Evolutionary conservation across 2,113 vertebrate species (phyloP).

Genomic region (Sapayoa aenigma): DNA sequence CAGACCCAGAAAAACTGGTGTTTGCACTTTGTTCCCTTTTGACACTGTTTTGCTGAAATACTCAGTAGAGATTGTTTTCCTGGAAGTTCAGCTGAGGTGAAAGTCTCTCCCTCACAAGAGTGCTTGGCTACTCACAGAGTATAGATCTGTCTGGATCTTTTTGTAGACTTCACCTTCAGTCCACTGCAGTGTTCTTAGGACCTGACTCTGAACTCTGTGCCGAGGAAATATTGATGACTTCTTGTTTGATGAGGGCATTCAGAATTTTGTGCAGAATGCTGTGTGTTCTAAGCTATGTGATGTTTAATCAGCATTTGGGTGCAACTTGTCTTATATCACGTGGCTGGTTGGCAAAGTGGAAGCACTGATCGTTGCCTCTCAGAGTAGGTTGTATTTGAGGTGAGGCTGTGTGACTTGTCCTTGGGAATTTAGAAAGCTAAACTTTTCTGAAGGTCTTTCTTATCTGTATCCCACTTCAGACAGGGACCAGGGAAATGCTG

Average conservation of each 20-base stretch:
- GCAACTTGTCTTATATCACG: accelerated
- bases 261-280: neutral
- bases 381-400: neutral
- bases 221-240: neutral
- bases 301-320: neutral
- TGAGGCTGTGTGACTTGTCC: neutral
- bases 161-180: neutral
- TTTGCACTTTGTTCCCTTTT: neutral
- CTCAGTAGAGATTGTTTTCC: neutral
- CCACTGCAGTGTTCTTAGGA: neutral
- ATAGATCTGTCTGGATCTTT: neutral
- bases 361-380: neutral
- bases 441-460: neutral
- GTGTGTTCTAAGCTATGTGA: neutral
- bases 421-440: neutral
- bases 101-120: neutral
- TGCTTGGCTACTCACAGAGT: neutral
- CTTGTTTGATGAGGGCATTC: neutral
- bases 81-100: slow-evolving; percentile 17
- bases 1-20: neutral
- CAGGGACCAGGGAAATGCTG: neutral
- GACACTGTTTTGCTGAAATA: neutral
- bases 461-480: neutral
- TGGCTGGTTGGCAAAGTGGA: neutral
- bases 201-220: neutral